Percentiles rank a stretch among this genome's conserved stretches.
These are phyloP conservation scores for Catharus fuscescens DNA, from an alignment of 2,113 vertebrate species.

Conservation along the genomic window DNA sequence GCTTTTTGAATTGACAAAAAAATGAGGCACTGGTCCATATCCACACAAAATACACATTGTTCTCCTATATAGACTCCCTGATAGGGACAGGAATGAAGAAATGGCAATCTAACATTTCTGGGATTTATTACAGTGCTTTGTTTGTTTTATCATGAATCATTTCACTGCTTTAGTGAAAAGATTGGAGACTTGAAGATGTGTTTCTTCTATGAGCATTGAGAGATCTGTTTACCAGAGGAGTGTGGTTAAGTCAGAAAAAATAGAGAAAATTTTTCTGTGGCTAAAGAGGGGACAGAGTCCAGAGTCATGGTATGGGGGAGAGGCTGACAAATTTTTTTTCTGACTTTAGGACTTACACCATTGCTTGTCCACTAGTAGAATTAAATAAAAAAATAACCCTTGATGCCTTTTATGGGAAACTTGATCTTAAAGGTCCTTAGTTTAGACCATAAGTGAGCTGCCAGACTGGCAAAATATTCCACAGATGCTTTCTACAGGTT, in stretches of 20 bases:
- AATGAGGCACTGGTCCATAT: neutral
- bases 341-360: neutral
- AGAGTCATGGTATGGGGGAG: neutral
- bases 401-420: neutral
- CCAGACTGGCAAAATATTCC: neutral
- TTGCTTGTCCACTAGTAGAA: neutral
- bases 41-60: neutral
- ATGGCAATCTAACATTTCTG: neutral
- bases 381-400: neutral
- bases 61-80: neutral
- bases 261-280: neutral
- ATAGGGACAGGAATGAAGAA: neutral
- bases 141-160: neutral
- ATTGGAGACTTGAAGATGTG: neutral
- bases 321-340: neutral
- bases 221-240: neutral
- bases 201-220: neutral
- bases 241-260: neutral
- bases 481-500: neutral
- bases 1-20: neutral
- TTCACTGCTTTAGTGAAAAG: neutral
- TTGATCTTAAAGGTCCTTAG: neutral
- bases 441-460: neutral
- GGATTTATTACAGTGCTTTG: neutral
- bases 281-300: neutral